Evolutionary conservation across 2,113 vertebrate species (phyloP).

Genomic region (Pelecanus crispus): DNA sequence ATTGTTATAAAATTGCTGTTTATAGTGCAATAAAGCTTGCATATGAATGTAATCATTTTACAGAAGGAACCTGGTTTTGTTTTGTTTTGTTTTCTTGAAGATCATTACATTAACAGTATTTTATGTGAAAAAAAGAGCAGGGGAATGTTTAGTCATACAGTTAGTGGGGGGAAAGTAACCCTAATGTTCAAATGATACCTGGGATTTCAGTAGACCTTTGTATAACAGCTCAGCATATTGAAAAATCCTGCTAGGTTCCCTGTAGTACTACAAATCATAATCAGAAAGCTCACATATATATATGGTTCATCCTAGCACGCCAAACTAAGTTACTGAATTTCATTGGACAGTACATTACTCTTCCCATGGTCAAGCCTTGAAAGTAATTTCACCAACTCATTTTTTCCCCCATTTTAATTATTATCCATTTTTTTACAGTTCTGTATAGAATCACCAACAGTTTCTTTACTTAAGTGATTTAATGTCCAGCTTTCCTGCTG

Average conservation of each 20-base stretch:
- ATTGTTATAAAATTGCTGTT: background rate
- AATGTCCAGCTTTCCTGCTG: background rate
- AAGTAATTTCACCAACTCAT: background rate
- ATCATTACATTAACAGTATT: background rate
- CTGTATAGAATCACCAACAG: background rate
- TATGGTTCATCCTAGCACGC: background rate
- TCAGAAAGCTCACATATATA: background rate
- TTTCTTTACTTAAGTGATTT: background rate
- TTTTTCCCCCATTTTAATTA: background rate
- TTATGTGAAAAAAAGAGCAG: background rate
- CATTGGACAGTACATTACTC: background rate
- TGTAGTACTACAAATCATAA: background rate
- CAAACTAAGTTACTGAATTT: background rate
- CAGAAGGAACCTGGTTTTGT: background rate
- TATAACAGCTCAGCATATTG: background rate
- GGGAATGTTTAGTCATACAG: background rate
- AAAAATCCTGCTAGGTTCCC: background rate
- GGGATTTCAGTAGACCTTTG: background rate
- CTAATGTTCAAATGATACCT: background rate
- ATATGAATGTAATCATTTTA: background rate
- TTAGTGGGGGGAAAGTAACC: background rate
- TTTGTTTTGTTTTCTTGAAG: background rate
- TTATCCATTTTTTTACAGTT: background rate
- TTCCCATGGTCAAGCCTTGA: background rate
- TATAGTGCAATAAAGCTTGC: background rate